Evolutionary conservation across 2,888 invertebrate genomes (phyloP).

Genomic region (Thecocarcelia acutangulata): DNA sequence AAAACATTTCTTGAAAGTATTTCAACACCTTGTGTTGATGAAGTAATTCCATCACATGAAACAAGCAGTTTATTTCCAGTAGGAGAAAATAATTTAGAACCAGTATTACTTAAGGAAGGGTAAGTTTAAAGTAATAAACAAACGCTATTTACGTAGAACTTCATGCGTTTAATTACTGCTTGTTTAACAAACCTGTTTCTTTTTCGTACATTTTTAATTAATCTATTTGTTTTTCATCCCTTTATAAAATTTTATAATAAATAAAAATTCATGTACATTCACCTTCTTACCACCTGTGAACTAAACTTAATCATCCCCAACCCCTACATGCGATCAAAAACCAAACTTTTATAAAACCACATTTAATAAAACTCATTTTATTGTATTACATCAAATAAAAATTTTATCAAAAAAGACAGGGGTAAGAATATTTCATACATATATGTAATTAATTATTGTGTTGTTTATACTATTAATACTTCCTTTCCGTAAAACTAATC

Average conservation of each 20-base stretch:
- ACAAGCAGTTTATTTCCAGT: slow-evolving; percentile 72
- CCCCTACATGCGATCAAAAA: slow-evolving; percentile 9
- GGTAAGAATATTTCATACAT: too few relatives aligned
- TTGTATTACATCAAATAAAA: slow-evolving; percentile 25
- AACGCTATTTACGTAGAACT: not conserved
- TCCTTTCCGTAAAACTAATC: not conserved
- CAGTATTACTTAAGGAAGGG: slow-evolving; percentile 95
- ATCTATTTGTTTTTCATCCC: not conserved
- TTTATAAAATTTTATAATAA: slow-evolving; percentile 23
- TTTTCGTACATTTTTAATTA: not conserved
- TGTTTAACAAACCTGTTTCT: too few relatives aligned
- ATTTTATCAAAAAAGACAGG: too few relatives aligned
- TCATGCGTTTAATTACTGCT: not conserved
- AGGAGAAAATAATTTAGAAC: slow-evolving; percentile 80
- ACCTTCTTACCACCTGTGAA: slow-evolving; percentile 24
- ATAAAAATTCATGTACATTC: slow-evolving; percentile 4
- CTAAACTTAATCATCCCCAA: slow-evolving; percentile 42
- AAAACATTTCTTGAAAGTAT: slow-evolving; percentile 94
- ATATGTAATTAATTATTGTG: too few relatives aligned
- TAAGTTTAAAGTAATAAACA: slow-evolving; percentile 82
- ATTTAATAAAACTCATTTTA: slow-evolving; percentile 16
- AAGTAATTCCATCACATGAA: slow-evolving; percentile 65
- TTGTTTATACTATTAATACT: too few relatives aligned
- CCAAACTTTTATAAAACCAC: slow-evolving; percentile 18
- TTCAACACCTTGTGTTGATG: slow-evolving; percentile 84